phyloP scores from a whole-genome alignment of 30 jellyfish, hydroid and myxozoan species.

The Catostylus mosaicus region DNA sequence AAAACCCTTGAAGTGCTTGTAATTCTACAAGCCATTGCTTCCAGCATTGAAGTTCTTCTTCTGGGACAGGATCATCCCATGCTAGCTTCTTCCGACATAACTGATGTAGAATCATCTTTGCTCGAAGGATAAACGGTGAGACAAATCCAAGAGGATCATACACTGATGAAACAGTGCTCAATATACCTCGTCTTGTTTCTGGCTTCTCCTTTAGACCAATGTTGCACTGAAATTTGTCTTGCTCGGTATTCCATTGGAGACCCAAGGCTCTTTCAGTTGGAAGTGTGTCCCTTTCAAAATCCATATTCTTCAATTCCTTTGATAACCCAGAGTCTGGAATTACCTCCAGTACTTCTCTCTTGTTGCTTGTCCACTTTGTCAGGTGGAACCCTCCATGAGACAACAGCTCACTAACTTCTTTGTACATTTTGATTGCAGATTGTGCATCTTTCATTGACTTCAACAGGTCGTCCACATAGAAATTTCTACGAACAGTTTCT shows the following conservation, averaged over 20 bases:
- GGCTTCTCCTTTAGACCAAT: constrained; percentile 33
- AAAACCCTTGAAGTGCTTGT: constrained; percentile 13
- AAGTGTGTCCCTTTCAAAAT: constrained; percentile 11
- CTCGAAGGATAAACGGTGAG: constrained; percentile 42
- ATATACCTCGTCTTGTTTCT: constrained; percentile 51
- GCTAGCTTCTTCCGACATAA: constrained; percentile 25
- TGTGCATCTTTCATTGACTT: constrained; percentile 21
- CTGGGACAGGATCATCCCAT: constrained; percentile 55
- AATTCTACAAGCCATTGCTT: constrained; percentile 39
- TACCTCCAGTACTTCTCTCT: constrained; percentile 24
- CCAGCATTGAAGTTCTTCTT: constrained; percentile 14
- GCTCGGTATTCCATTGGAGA: constrained; percentile 48
- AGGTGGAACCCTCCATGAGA: constrained; percentile 50
- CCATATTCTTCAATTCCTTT: constrained; percentile 32
- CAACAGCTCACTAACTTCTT: constrained; percentile 3
- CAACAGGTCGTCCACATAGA: constrained; percentile 65
- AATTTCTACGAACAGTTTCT: constrained; percentile 32
- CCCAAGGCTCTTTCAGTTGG: constrained; percentile 72
- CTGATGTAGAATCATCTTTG: constrained; percentile 38
- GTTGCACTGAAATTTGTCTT: constrained; percentile 36
- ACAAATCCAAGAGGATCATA: constrained; percentile 78
- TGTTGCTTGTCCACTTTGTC: constrained; percentile 37
- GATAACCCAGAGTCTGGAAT: constrained; percentile 44
- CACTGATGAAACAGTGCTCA: constrained; percentile 22
- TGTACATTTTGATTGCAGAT: constrained; percentile 16